Evolutionary conservation across 2,113 vertebrate genomes (phyloP).

Genomic region (Hoplias malabaricus): DNA sequence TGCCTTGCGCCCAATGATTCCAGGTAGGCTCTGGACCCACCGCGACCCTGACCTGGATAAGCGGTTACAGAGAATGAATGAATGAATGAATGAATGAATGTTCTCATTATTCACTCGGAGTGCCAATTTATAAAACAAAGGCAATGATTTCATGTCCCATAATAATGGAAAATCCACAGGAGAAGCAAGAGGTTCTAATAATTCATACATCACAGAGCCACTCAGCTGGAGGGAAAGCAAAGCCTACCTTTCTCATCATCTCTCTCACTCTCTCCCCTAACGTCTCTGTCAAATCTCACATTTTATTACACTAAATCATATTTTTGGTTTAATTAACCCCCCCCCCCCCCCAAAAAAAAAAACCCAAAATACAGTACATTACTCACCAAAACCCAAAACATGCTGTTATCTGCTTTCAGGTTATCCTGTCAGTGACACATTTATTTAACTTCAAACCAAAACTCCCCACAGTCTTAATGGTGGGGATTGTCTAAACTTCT

Average conservation of each 20-base stretch:
- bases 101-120: conserved; percentile 35
- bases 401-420: conserved; percentile 32
- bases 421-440: conserved; percentile 36
- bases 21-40: too few relatives aligned
- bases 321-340: too few relatives aligned
- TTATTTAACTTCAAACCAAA: conserved; percentile 34
- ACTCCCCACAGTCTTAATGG: neutral
- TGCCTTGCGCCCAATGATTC: too few relatives aligned
- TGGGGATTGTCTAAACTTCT: neutral
- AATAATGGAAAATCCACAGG: conserved; percentile 47
- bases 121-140: conserved; percentile 51
- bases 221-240: conserved; percentile 34
- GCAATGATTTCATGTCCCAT: conserved; percentile 46
- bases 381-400: too few relatives aligned
- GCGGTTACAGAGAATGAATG: too few relatives aligned
- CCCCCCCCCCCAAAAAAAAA: too few relatives aligned
- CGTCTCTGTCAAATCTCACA: neutral
- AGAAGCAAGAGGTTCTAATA: conserved; percentile 39
- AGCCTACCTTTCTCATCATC: conserved; percentile 29
- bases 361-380: too few relatives aligned
- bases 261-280: neutral
- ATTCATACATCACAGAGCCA: conserved; percentile 36
- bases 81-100: too few relatives aligned
- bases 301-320: too few relatives aligned
- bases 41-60: too few relatives aligned